These are phyloP conservation scores for Probaryconus sp. DNA, from an alignment of 1,140 invertebrate genomes.

Conservation along the genomic window DNA sequence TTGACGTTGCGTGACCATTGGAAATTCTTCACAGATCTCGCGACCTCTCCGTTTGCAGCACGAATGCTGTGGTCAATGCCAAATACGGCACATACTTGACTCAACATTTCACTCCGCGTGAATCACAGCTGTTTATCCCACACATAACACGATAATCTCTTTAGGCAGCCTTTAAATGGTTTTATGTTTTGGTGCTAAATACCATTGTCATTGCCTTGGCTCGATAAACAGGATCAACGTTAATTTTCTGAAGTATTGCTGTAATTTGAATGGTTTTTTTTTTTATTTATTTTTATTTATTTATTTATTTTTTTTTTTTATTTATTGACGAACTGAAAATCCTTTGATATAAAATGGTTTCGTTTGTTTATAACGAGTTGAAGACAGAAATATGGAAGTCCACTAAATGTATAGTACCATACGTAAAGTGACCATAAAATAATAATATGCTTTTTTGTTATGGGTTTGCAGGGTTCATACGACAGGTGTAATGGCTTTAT, in stretches of 20 bases:
- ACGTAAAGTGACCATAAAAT: too few species aligned
- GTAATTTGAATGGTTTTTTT: slow-evolving; percentile 7
- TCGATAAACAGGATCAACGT: slow-evolving; percentile 17
- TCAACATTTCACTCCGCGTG: slow-evolving; percentile 41
- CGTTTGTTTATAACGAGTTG: too few species aligned
- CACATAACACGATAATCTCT: slow-evolving; percentile 25
- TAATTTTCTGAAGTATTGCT: slow-evolving; percentile 27
- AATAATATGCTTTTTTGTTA: too few species aligned
- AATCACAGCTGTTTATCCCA: slow-evolving; percentile 50
- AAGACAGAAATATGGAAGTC: too few species aligned
- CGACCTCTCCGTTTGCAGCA: slow-evolving; percentile 50
- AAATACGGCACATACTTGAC: slow-evolving; percentile 45
- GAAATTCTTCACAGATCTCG: slow-evolving; percentile 47
- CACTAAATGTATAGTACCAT: too few species aligned
- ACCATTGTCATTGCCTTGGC: slow-evolving; percentile 15
- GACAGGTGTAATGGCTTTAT: too few species aligned
- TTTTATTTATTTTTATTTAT: too few species aligned
- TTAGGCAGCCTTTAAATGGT: slow-evolving; percentile 32
- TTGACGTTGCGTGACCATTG: slow-evolving; percentile 58
- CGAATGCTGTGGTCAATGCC: slow-evolving; percentile 52
- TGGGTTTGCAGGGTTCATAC: too few species aligned
- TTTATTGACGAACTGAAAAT: too few species aligned
- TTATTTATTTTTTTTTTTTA: too few species aligned
- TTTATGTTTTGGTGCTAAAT: neutral
- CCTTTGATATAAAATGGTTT: too few species aligned